A percentile compares a stretch with the other conserved stretches of the same genome.
Evolutionary conservation across 1,140 invertebrate genomes (phyloP).

Genomic region (Euura lappo): DNA sequence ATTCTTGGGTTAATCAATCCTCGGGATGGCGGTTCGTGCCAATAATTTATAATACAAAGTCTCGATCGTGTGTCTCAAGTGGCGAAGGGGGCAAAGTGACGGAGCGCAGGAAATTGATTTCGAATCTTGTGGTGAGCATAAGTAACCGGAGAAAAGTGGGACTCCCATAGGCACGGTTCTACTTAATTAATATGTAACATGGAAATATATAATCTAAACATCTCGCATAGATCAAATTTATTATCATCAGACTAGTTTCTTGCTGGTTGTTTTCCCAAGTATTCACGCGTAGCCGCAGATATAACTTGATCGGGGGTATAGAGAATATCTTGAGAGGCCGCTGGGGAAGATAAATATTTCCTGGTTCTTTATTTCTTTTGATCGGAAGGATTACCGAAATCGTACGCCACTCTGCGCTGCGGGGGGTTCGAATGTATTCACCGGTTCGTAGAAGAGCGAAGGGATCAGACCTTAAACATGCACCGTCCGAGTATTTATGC

Average conservation of each 20-base stretch:
- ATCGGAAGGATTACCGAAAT: conserved; percentile 1
- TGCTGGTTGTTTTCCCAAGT: not conserved
- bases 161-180: not conserved
- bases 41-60: too few species aligned
- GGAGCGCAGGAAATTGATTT: too few species aligned
- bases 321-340: not conserved
- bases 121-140: not conserved
- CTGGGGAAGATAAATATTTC: conserved; percentile 11
- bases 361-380: conserved; percentile 1
- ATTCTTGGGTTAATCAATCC: too few species aligned
- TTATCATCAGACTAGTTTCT: not conserved
- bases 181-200: not conserved
- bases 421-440: not conserved
- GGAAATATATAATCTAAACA: not conserved
- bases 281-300: not conserved
- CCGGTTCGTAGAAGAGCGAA: not conserved
- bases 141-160: not conserved
- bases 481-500: not conserved
- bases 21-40: too few species aligned
- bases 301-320: not conserved
- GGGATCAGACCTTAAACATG: not conserved
- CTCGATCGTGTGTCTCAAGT: too few species aligned
- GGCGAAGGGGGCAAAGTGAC: too few species aligned
- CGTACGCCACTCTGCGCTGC: not conserved
- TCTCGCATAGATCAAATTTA: not conserved